Evolutionary conservation across 2,888 invertebrate genomes (phyloP).

Genomic region (Hipparchia semele): DNA sequence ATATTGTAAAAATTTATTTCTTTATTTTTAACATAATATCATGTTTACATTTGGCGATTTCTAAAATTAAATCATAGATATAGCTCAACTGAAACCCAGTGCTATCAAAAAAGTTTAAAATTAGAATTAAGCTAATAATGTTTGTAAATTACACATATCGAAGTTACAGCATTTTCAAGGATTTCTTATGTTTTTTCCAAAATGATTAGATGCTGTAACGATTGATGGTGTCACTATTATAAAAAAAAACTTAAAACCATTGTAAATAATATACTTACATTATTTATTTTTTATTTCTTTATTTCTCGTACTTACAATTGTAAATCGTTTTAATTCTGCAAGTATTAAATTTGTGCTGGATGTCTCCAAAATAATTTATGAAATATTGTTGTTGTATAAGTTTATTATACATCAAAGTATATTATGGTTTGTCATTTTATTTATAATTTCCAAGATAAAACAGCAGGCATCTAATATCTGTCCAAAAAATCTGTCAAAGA

Average conservation of each 20-base stretch:
- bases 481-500: no score
- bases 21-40: no score
- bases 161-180: constrained; percentile 5
- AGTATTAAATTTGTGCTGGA: constrained; percentile 38
- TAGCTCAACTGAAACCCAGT: neutral
- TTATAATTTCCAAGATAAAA: no score
- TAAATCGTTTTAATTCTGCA: constrained; percentile 29
- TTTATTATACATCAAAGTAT: neutral
- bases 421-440: neutral
- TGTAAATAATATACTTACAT: constrained; percentile 47
- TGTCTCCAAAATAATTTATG: neutral
- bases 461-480: no score
- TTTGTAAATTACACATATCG: neutral
- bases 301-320: constrained; percentile 53
- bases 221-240: constrained; percentile 16
- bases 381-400: neutral
- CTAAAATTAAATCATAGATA: neutral
- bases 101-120: neutral
- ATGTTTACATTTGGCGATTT: neutral
- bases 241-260: constrained; percentile 28
- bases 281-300: constrained; percentile 58
- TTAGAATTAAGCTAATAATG: neutral
- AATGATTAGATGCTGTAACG: constrained; percentile 4
- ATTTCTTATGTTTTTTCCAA: neutral
- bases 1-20: neutral